Evolutionary conservation across 2,113 vertebrate species (phyloP).

Genomic region (Hylia prasina): DNA sequence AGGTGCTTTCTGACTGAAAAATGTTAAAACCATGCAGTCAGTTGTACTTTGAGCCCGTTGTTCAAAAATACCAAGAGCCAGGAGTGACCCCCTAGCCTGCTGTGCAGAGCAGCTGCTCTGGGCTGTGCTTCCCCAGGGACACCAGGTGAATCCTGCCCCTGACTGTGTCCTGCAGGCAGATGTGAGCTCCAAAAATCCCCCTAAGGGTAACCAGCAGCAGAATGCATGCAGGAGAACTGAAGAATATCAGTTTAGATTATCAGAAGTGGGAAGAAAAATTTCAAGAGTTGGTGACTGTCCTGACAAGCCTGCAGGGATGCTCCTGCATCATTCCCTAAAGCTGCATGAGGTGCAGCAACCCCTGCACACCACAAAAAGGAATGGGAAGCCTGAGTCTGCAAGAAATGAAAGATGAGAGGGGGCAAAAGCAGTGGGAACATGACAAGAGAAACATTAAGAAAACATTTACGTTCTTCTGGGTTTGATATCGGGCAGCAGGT

Average conservation of each 20-base stretch:
- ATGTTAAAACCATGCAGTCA: background rate
- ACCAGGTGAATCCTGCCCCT: accelerated
- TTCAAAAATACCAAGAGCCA: accelerated
- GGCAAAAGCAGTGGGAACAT: background rate
- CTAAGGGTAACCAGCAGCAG: background rate
- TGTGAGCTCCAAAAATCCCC: background rate
- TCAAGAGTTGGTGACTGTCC: background rate
- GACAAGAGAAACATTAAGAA: background rate
- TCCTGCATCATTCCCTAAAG: background rate
- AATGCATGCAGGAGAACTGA: background rate
- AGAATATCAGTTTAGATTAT: background rate
- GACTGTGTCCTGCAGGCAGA: background rate
- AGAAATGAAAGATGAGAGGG: background rate
- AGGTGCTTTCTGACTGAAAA: background rate
- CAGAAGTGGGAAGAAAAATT: background rate
- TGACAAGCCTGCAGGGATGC: background rate
- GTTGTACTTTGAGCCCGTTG: background rate
- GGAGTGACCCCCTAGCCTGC: background rate
- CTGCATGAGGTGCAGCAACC: background rate
- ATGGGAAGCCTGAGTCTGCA: background rate
- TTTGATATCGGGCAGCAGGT: background rate
- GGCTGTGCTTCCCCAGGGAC: background rate
- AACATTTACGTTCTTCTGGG: background rate
- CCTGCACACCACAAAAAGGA: background rate
- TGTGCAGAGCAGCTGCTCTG: background rate